Evolutionary conservation across 1,140 invertebrate species (phyloP), one percentile per base, ranked within the genome.

Genomic region (Drosophila sturtevanti): DNA sequence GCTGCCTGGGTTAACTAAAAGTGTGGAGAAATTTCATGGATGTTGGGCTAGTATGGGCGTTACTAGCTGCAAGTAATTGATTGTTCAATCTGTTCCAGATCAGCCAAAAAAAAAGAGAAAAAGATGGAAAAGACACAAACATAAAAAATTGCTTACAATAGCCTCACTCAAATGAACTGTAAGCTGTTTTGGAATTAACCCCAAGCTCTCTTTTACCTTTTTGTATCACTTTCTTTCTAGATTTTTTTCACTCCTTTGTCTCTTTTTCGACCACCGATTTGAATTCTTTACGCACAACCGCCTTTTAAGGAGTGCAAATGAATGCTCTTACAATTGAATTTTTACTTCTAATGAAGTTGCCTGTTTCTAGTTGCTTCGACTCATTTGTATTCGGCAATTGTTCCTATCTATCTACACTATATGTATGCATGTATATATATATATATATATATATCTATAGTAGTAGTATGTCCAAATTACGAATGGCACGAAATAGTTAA

Each of bases 81-180:
- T 87, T 87, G 84, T 89, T 87, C 82, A 87, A 87, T 87, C 82
- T 89, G 84, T 87, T 87, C 79, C 82, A 87, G 82, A 82, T 87
- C 82, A 82, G 77, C 72, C 75, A 76, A 58, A 75, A 31, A 59
- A n/a, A 58, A 60, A 18, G 7, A 18, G 3, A 48, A 48, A 10
- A 48, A 6, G 7, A 31, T 1, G 24, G 7, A 21, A 11, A 48
- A 14, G 11, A 48, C 7, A 18, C 9, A 18, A 48, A 48, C 41
- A 16, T 16, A 41, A 68, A 68, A 80, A 85, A 85, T 87, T 81
- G 80, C 74, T 72, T 75, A 41, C 59, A 74, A 58, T 66, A 63
- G 16, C 78, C 81, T 81, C 79, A 58, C 55, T 64, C 34, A 89
- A 87, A 87, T 89, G 82, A 86, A 86, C 82, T 86, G 75, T 78